phyloP scores from a whole-genome alignment of 1,140 invertebrate species.

The Cydia amplana region DNA sequence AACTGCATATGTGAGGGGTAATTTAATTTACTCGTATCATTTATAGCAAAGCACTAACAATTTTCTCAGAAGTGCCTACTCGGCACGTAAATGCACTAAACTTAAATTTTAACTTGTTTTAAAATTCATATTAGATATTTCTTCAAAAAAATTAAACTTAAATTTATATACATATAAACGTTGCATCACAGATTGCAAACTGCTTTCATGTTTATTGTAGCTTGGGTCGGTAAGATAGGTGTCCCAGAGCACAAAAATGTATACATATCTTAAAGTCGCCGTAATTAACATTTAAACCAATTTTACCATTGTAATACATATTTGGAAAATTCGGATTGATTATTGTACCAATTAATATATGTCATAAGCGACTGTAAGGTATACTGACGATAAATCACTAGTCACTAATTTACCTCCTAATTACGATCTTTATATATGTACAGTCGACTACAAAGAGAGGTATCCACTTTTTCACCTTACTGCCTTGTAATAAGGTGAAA shows the following conservation, averaged over 20 bases:
- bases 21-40: neutral
- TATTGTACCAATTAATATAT: neutral
- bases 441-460: no score
- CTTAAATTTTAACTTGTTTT: neutral
- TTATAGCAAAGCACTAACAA: neutral
- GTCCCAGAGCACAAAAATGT: neutral
- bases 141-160: neutral
- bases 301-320: neutral
- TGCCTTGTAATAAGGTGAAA: no score
- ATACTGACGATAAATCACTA: neutral
- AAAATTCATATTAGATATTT: neutral
- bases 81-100: neutral
- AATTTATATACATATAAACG: slow-evolving; percentile 5
- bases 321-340: neutral
- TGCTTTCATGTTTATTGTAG: neutral
- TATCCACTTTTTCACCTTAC: no score
- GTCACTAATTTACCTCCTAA: neutral
- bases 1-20: neutral
- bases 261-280: neutral
- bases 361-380: neutral
- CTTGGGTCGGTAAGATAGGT: neutral
- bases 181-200: slow-evolving; percentile 18
- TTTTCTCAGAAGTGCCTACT: neutral
- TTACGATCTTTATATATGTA: neutral
- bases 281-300: neutral